These are phyloP conservation scores for Scartelaos histophorus DNA, from an alignment of 2,113 vertebrate genomes.

Conservation along the genomic window DNA sequence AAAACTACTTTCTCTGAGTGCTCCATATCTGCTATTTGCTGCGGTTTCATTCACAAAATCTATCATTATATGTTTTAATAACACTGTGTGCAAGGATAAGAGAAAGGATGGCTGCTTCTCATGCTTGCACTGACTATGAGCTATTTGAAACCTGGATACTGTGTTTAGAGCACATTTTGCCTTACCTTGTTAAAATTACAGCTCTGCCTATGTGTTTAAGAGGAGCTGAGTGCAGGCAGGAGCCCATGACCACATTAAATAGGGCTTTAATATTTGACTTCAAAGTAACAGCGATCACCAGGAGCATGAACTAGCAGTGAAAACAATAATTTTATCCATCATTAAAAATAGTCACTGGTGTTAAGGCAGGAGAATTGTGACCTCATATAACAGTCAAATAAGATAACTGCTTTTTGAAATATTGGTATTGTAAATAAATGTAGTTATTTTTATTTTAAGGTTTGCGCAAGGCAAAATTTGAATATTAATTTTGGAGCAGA, in stretches of 20 bases:
- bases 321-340: constrained; percentile 79
- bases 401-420: constrained; percentile 36
- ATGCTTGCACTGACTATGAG: constrained; percentile 45
- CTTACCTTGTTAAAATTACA: constrained; percentile 83
- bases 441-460: not conserved
- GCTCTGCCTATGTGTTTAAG: constrained; percentile 77
- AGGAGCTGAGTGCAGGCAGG: constrained; percentile 65
- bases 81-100: constrained; percentile 58
- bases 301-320: constrained; percentile 61
- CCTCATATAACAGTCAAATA: constrained; percentile 51
- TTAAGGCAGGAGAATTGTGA: constrained; percentile 64
- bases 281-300: constrained; percentile 72
- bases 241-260: constrained; percentile 80
- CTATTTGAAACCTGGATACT: constrained; percentile 80
- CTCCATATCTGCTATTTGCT: constrained; percentile 63
- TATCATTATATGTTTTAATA: constrained; percentile 78
- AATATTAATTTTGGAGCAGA: constrained; percentile 25
- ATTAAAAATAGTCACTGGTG: constrained; percentile 77
- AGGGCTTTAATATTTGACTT: constrained; percentile 77
- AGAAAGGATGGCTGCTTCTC: constrained; percentile 53
- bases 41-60: constrained; percentile 74
- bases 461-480: constrained; percentile 10
- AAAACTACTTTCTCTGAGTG: constrained; percentile 50
- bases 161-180: constrained; percentile 80
- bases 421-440: not conserved